phyloP scores from a whole-genome alignment of 2,888 invertebrate species.

The Augochlorella aurata region DNA sequence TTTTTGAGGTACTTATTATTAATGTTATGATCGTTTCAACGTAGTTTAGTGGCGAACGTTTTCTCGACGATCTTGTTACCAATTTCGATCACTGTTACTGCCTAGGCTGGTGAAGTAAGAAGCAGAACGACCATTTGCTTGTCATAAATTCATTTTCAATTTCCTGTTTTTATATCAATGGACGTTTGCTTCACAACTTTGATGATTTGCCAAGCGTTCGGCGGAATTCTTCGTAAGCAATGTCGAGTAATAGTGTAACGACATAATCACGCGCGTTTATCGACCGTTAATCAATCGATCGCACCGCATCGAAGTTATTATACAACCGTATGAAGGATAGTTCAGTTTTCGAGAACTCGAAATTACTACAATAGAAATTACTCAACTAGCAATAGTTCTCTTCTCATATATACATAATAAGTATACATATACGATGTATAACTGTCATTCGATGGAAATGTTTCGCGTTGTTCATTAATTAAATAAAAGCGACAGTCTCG shows the following conservation, averaged over 20 bases:
- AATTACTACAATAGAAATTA: constrained; percentile 32
- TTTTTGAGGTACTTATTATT: constrained; percentile 29
- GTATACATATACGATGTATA: constrained; percentile 4
- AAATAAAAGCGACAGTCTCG: constrained; percentile 21
- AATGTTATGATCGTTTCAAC: constrained; percentile 29
- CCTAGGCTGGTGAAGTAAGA: background rate
- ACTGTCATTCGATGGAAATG: constrained; percentile 31
- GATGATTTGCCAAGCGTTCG: constrained; percentile 19
- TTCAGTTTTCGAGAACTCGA: constrained; percentile 25
- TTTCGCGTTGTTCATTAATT: constrained; percentile 39
- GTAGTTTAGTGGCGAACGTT: constrained; percentile 28
- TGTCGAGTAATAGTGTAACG: constrained; percentile 66
- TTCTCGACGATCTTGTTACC: constrained; percentile 31
- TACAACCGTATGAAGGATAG: constrained; percentile 41
- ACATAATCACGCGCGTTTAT: constrained; percentile 44
- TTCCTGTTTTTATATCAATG: background rate
- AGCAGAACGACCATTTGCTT: background rate
- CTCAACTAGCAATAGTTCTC: constrained; percentile 53
- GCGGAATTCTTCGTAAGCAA: constrained; percentile 52
- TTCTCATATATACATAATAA: constrained; percentile 30
- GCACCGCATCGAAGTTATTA: constrained; percentile 31
- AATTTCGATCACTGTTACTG: constrained; percentile 21
- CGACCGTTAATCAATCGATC: constrained; percentile 46
- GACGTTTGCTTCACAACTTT: background rate
- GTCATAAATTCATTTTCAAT: background rate